Evolutionary conservation across 92 coral and sea anemone genomes (phyloP).

Genomic region (Porites rus): DNA sequence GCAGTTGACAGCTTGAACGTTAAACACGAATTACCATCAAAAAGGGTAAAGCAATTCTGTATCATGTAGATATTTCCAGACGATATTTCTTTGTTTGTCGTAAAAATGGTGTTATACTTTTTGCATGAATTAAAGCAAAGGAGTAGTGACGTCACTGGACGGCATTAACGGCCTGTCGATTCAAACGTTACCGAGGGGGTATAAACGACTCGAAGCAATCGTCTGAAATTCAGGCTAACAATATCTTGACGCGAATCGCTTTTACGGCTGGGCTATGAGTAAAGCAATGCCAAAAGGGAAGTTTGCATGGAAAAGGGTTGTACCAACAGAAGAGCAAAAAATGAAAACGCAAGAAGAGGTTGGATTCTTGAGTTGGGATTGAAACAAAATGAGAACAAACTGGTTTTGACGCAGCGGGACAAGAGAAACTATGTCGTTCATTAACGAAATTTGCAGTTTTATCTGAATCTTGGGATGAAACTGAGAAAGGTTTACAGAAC

Average conservation of each 20-base stretch:
- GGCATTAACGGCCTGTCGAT: too few relatives aligned
- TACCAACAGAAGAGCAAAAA: not conserved
- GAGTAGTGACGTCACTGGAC: too few relatives aligned
- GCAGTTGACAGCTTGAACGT: too few relatives aligned
- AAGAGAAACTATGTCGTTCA: slow-evolving; percentile 2
- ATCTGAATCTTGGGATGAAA: not conserved
- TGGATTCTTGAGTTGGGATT: slow-evolving; percentile 1
- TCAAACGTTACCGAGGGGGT: too few relatives aligned
- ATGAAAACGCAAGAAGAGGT: not conserved
- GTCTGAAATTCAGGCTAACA: too few relatives aligned
- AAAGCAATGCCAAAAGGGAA: not conserved
- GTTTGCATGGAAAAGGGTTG: not conserved
- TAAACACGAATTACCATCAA: too few relatives aligned
- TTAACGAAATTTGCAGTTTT: not conserved
- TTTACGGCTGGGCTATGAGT: slow-evolving; percentile 6
- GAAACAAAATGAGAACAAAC: not conserved
- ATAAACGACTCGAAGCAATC: too few relatives aligned
- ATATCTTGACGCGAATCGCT: not conserved
- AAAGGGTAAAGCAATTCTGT: too few relatives aligned
- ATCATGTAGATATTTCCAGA: too few relatives aligned
- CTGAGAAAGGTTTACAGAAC: not conserved
- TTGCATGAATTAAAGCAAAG: too few relatives aligned
- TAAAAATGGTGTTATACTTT: too few relatives aligned
- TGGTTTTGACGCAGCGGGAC: not conserved
- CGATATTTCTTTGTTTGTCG: too few relatives aligned